Evolutionary conservation across 2,888 invertebrate genomes (phyloP).

Genomic region (Microctonus brassicae): DNA sequence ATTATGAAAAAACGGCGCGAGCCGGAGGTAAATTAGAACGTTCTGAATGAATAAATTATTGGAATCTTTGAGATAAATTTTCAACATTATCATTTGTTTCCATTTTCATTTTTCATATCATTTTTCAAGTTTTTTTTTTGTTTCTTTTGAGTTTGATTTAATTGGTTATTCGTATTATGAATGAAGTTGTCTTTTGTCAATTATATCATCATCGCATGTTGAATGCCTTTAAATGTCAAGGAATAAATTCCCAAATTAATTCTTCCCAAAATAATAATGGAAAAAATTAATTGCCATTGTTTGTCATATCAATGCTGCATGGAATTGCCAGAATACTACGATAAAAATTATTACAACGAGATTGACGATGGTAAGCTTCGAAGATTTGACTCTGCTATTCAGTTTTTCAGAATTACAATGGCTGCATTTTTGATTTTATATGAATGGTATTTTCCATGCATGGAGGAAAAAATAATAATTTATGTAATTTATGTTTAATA

Average conservation of each 20-base stretch:
- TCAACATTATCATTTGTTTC: background rate
- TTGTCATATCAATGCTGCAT: constrained; percentile 48
- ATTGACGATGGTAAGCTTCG: constrained; percentile 53
- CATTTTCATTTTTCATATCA: background rate
- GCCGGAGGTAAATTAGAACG: constrained; percentile 60
- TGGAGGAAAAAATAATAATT: constrained; percentile 8
- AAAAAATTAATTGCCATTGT: constrained; percentile 36
- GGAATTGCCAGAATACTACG: constrained; percentile 48
- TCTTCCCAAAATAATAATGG: background rate
- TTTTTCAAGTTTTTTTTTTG: background rate
- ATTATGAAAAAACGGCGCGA: constrained; percentile 60
- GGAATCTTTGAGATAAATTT: background rate
- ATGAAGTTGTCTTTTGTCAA: constrained; percentile 8
- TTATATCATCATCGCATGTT: constrained; percentile 24
- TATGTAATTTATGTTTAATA: constrained; percentile 1
- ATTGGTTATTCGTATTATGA: background rate
- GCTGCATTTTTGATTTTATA: constrained; percentile 35
- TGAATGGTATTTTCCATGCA: constrained; percentile 26
- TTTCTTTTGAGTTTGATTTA: too few species aligned
- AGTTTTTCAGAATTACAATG: constrained; percentile 17
- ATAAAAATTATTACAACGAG: constrained; percentile 48
- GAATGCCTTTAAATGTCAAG: constrained; percentile 18
- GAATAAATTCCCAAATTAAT: background rate
- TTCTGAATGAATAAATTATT: background rate
- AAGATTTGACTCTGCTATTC: background rate